Evolutionary conservation across 1,140 invertebrate species (phyloP).

Genomic region (Microplitis demolitor): DNA sequence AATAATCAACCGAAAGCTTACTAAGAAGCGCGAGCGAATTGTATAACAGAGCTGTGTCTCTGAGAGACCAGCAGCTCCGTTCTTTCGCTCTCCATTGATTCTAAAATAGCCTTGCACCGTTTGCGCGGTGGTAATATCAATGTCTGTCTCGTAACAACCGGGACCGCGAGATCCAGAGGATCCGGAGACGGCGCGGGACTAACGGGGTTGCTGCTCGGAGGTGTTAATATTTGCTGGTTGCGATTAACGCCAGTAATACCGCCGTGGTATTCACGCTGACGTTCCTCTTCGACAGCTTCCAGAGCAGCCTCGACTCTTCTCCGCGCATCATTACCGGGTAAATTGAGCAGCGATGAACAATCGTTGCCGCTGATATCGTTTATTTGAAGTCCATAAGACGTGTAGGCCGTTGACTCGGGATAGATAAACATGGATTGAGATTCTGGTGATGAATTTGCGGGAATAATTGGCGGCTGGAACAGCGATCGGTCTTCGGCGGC

Average conservation of each 20-base stretch:
- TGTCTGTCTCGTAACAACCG: constrained; percentile 60
- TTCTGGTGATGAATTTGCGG: background rate
- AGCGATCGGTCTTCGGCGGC: constrained; percentile 44
- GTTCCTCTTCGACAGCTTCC: constrained; percentile 64
- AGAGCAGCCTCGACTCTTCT: constrained; percentile 74
- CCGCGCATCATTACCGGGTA: constrained; percentile 68
- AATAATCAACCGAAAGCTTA: constrained; percentile 1
- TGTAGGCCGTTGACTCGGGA: constrained; percentile 40
- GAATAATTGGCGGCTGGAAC: background rate
- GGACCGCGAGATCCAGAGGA: constrained; percentile 63
- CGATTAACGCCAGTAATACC: constrained; percentile 34
- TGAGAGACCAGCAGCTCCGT: constrained; percentile 52
- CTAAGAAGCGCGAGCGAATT: constrained; percentile 76
- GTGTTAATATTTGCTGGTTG: constrained; percentile 64
- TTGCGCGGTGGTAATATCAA: constrained; percentile 77
- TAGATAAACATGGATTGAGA: constrained; percentile 42
- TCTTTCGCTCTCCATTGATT: constrained; percentile 67
- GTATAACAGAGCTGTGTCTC: constrained; percentile 79
- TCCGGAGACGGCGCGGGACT: constrained; percentile 67
- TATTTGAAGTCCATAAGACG: constrained; percentile 39
- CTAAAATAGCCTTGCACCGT: constrained; percentile 76
- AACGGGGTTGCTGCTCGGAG: constrained; percentile 68
- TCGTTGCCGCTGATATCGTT: constrained; percentile 36
- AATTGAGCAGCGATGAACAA: constrained; percentile 48
- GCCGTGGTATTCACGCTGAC: constrained; percentile 48